Percentiles rank a stretch among this genome's conserved stretches.
Evolutionary conservation across 1,140 invertebrate species (phyloP).

Genomic region (Cotesia glomerata): DNA sequence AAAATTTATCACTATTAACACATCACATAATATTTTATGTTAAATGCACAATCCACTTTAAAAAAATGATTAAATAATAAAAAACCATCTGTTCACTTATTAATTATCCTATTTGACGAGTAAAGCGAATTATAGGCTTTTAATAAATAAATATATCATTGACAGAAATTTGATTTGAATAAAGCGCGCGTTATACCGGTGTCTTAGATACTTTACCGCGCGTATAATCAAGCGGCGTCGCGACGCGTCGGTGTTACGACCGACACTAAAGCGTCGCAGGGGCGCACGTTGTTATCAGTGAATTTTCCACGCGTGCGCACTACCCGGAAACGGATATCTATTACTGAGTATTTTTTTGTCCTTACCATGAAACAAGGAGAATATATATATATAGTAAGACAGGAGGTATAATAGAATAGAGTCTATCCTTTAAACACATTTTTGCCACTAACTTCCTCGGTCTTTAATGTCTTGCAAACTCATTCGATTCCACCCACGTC

Average conservation of each 20-base stretch:
- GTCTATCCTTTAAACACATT: too few species aligned
- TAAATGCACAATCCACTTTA: too few species aligned
- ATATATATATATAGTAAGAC: neutral
- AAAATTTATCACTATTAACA: too few species aligned
- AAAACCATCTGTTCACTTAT: too few species aligned
- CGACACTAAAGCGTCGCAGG: conserved; percentile 26
- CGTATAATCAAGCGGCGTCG: conserved; percentile 7
- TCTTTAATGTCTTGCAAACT: too few species aligned
- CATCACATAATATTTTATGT: too few species aligned
- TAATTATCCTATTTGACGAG: too few species aligned
- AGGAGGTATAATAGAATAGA: too few species aligned
- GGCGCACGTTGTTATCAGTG: conserved; percentile 29
- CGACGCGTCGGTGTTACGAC: conserved; percentile 28
- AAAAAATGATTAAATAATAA: too few species aligned
- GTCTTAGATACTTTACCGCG: neutral
- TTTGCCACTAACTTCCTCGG: too few species aligned
- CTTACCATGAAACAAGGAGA: neutral
- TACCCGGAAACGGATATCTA: neutral
- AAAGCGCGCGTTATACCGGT: neutral
- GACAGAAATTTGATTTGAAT: neutral
- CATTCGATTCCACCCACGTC: too few species aligned
- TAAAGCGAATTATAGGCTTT: neutral
- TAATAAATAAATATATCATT: neutral
- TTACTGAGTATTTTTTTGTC: neutral
- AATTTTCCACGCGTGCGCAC: conserved; percentile 24